Base-by-base conservation (phyloP, 2,113 vertebrate species). In the Grammomys surdaster region DNA sequence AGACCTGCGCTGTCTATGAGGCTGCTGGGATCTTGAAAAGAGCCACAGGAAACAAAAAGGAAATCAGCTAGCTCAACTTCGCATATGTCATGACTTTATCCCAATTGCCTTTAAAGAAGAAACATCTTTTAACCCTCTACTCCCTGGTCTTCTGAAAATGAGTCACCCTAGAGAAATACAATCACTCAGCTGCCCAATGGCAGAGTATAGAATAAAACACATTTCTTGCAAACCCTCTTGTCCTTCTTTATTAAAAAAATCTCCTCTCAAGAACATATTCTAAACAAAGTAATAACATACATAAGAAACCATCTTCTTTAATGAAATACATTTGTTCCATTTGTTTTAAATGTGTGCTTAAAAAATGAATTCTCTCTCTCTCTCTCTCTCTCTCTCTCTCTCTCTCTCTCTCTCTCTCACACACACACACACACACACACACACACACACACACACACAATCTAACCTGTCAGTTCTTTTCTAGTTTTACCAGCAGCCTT, bases 271-370 rank as follows among this genome's bases (percentile, higher is more conserved):
- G 87, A 84, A 12, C 12, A 80, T 48, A 51, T 48, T 91, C 58
- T 72, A 93, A 81, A 91, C 24, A 94, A 91, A 91, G 48, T 28
- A 81, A 70, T 14, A 70, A 16, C 28, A 70, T 40, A 90, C 33
- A 19, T 89, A 76, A 48, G 26, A 89, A 80, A 69, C 14, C 33
- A 24, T 88, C 20, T 82, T 63, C 16, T 33, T 90, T 90, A 80
- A 31, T 22, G 56, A 92, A 85, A 78, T 51, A 3, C 0, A 51
- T 81, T 77, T 90, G 36, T 48, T 78, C 10, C 1, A 36, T 56
- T 40, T 75, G 43, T 78, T 94, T 67, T 67, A 94, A 91, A 94
- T n/a, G 60, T 17, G 10, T 24, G 3, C 48, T 95, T 90, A 10
- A 58, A 82, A 92, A 46, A 56, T 56, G 65, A 56, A 46, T 28